Base-by-base conservation (phyloP, 1,140 invertebrate species). In the Zaprionus ornatus region DNA sequence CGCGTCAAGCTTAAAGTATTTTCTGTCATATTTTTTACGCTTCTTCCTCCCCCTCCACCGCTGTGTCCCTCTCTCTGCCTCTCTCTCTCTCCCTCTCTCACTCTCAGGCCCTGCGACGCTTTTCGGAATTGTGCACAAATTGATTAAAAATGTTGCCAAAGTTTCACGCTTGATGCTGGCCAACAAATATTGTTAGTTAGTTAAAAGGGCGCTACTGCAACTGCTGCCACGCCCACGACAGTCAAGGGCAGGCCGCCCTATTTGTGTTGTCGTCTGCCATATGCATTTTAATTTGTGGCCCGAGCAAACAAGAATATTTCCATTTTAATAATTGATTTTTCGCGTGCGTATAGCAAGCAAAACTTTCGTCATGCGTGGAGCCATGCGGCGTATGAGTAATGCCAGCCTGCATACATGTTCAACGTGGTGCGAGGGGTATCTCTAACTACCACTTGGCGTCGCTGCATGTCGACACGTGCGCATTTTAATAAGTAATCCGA, bases 291-390 rank as follows among this genome's bases (percentile, higher is more conserved):
- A 72, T 79, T 81, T 80, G 50, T 29, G 69, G 64, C 48, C 19
- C 60, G 12, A 48, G n/a, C 63, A 66, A 35, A 45, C 42, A 71
- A 48, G 54, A 79, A 73, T 78, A 88, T 88, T 87, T 87, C 76
- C 85, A 88, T 88, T 88, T 88, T 78, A 90, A 88, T 88, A 88
- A 88, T 88, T 88, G 85, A 88, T 90, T 88, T 88, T 90, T 88
- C 79, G 85, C 85, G 81, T 88, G 85, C 78, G 82, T 78, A 83
- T 60, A 63, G 6, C 40, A 40, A 48, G 59, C 72, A 42, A 37
- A 60, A 84, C 69, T 80, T 48, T 63, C 42, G 52, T 50, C 64
- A 15, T n/a, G 23, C n/a, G n/a, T 35, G 27, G 19, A 29, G 15
- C 56, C 23, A 37, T 74, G 54, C 45, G 57, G 57, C 84, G 75